A percentile compares a stretch with the other conserved stretches of the same genome.
Conservation (phyloP, 2,888 invertebrate genomes). For the Himalopsyche tibetana region DNA sequence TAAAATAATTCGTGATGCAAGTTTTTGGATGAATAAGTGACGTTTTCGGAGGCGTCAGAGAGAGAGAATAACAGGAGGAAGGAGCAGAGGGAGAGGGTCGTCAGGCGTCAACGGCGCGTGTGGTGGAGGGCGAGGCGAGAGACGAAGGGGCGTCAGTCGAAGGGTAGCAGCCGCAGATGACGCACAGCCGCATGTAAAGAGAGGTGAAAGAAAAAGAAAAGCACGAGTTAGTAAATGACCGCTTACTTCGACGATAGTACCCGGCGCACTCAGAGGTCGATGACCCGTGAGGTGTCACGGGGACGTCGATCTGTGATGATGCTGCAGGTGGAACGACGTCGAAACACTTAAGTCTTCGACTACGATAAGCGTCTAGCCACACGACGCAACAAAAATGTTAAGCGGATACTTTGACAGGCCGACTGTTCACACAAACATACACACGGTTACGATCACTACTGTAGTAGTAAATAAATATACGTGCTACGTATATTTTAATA, state of each 20-base stretch:
- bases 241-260: conserved; percentile 33
- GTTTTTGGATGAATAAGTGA: conserved; percentile 24
- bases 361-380: not conserved
- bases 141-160: conserved; percentile 65
- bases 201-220: conserved; percentile 67
- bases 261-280: conserved; percentile 27
- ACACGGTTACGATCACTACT: not conserved
- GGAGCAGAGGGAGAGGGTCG: conserved; percentile 72
- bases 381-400: conserved; percentile 14
- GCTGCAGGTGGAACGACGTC: conserved; percentile 63
- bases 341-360: conserved; percentile 19
- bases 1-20: conserved; percentile 10
- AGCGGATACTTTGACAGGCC: conserved; percentile 1
- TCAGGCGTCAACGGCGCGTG: conserved; percentile 67
- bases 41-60: conserved; percentile 53
- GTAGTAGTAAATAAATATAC: not conserved
- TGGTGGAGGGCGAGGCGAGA: conserved; percentile 67
- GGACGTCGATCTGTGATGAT: conserved; percentile 32
- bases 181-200: conserved; percentile 61
- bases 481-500: not conserved
- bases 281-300: conserved; percentile 57
- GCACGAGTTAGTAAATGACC: conserved; percentile 67
- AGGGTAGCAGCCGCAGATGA: conserved; percentile 66
- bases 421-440: conserved; percentile 40
- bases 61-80: conserved; percentile 53